Evolutionary conservation across 1,140 invertebrate genomes (phyloP).

Genomic region (Drosophila nigrodunni): DNA sequence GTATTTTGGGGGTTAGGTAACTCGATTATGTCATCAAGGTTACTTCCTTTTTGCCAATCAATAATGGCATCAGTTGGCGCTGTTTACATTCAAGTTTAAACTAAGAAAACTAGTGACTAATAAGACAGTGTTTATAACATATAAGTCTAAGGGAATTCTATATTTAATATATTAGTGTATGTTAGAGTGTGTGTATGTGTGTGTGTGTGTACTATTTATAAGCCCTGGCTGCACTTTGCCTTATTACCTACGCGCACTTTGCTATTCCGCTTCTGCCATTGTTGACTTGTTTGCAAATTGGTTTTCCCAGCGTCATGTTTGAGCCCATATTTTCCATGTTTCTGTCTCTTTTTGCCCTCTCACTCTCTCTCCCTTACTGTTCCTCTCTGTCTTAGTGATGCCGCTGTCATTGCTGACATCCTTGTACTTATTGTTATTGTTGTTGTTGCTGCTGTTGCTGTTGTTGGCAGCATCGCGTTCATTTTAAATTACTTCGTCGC

Average conservation of each 20-base stretch:
- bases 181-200: not conserved
- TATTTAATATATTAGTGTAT: not conserved
- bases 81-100: conserved; percentile 15
- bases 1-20: conserved; percentile 22
- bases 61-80: conserved; percentile 7
- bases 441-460: conserved; percentile 27
- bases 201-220: not conserved
- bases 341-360: conserved; percentile 1
- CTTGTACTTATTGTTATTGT: conserved; percentile 33
- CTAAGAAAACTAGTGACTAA: not conserved
- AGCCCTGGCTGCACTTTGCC: conserved; percentile 59
- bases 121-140: not conserved
- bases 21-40: conserved; percentile 26
- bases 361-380: not conserved
- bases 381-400: conserved; percentile 3
- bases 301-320: conserved; percentile 65
- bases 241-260: conserved; percentile 68
- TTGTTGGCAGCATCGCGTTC: conserved; percentile 54
- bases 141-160: not conserved
- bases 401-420: conserved; percentile 40
- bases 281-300: conserved; percentile 82
- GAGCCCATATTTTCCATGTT: conserved; percentile 28
- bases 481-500: conserved; percentile 74
- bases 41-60: conserved; percentile 19
- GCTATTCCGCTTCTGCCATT: conserved; percentile 55